Base-by-base conservation (phyloP, 1,140 invertebrate genomes). In the Heliconius himera region DNA sequence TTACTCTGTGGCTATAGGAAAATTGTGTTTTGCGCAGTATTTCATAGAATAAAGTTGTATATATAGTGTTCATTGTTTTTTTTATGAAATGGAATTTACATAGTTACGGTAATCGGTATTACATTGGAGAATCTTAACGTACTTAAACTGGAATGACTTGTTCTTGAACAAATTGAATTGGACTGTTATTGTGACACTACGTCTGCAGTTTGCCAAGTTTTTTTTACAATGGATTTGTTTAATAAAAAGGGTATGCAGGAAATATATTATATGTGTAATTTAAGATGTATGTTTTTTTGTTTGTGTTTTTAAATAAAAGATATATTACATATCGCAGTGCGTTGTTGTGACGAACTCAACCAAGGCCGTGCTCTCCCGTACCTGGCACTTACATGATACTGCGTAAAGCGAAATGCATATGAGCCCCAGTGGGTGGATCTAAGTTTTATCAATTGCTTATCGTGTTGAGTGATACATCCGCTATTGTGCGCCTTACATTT, bases 301-400 rank as follows among this genome's bases (percentile, higher is more conserved):
- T 66, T 26, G 22, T 66, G 54, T 66, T 66, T 66, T 66, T 66
- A 26, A 66, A 66, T 66, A 66, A 22, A 66, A 66, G 4, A 8
- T 66, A 66, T 3, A 73, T 77, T 26, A 76, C 20, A 70, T 81
- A 78, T 72, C n/a, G 82, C 33, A 84, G 74, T 79, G 81, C 79
- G 73, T 83, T 89, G 83, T 86, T 87, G 85, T 84, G 85, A 87
- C 87, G 89, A 90, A 87, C 87, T 84, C 70, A 85, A 86, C 88
- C 91, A 94, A 94, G 92, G 91, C 89, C 92, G 92, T 89, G 77
- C 85, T 84, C 72, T 85, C 76, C 79, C 85, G 92, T 94, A 87
- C 91, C 92, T 86, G 91, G 91, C 85, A 93, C 91, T 73, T 80
- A 82, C 77, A 76, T 77, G 84, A 84, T 84, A 86, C 82, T 83